Conservation (phyloP, 2,888 invertebrate species). For the Erpobdella octoculata region DNA sequence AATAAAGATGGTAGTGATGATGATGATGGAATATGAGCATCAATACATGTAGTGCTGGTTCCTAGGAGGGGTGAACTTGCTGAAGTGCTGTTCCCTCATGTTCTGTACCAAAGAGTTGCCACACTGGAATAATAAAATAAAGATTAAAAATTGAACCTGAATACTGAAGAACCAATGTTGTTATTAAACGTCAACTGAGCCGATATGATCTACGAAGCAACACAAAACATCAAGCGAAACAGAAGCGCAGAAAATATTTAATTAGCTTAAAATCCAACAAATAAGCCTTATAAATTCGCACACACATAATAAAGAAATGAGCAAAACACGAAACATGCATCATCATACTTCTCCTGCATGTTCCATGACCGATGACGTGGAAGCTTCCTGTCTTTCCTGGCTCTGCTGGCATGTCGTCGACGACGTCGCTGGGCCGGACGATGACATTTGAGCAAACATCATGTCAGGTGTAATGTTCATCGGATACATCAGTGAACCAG, state of each 20-base stretch:
- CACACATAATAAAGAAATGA: neutral
- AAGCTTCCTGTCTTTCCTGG: conserved; percentile 9
- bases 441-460: conserved; percentile 24
- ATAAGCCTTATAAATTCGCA: neutral
- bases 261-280: neutral
- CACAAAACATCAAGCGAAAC: neutral
- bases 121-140: neutral
- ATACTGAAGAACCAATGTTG: no score
- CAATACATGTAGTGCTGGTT: conserved; percentile 20
- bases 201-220: no score
- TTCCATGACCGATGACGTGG: neutral
- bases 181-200: no score
- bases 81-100: conserved; percentile 14
- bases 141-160: no score
- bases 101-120: neutral
- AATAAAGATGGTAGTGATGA: no score
- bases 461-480: conserved; percentile 15
- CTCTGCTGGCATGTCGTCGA: conserved; percentile 9
- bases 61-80: conserved; percentile 17
- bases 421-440: neutral
- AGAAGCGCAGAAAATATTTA: neutral
- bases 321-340: neutral
- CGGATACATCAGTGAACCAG: conserved; percentile 17
- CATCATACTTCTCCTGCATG: neutral
- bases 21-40: neutral